Percentiles rank a stretch among this genome's conserved stretches.
phyloP scores from a whole-genome alignment of 2,797 vertebrate species.

The Aldrovandia affinis region DNA sequence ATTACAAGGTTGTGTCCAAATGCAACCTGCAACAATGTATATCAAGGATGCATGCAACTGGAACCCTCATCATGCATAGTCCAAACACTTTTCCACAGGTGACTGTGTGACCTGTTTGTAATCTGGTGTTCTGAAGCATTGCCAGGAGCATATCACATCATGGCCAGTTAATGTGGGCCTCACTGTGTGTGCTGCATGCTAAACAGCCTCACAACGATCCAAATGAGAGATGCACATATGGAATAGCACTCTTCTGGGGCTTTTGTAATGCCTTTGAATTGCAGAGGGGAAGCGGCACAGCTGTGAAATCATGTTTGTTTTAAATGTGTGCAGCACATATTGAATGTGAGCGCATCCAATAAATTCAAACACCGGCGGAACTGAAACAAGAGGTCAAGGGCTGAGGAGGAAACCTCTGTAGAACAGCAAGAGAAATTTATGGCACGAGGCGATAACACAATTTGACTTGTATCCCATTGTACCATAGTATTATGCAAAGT shows the following conservation, averaged over 20 bases:
- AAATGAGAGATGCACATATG: not conserved
- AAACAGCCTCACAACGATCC: not conserved
- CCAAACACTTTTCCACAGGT: not conserved
- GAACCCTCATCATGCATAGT: not conserved
- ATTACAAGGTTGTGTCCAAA: not conserved
- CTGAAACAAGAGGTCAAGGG: not conserved
- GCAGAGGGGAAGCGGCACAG: not conserved
- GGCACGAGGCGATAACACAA: not conserved
- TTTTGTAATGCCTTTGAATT: not conserved
- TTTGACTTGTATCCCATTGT: not conserved
- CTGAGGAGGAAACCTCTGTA: not conserved
- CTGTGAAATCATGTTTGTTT: slow-evolving; percentile 10
- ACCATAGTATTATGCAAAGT: not conserved
- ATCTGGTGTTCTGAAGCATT: not conserved
- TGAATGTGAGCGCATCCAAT: not conserved
- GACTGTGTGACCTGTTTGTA: not conserved
- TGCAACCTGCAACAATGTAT: not conserved
- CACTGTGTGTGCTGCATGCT: not conserved
- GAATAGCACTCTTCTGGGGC: not conserved
- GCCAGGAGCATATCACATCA: not conserved
- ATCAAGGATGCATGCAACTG: not conserved
- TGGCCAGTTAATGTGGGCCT: not conserved
- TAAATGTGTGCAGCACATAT: not conserved
- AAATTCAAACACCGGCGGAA: not conserved
- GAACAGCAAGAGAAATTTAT: not conserved